Evolutionary conservation across 2,113 vertebrate genomes (phyloP).

Genomic region (Pelodiscus sinensis): DNA sequence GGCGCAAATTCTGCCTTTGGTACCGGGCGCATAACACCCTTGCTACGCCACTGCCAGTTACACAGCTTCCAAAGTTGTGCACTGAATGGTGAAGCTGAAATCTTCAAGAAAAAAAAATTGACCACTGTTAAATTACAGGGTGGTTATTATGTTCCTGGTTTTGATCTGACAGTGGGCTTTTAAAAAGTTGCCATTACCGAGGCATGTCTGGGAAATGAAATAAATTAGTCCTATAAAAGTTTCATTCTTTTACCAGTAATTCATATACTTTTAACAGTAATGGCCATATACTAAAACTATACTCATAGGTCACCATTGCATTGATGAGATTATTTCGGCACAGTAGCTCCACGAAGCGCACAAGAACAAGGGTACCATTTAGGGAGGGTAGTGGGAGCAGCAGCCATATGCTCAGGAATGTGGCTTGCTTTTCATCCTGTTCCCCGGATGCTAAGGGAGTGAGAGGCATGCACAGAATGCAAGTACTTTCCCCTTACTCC

Average conservation of each 20-base stretch:
- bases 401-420: too few species aligned
- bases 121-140: not conserved
- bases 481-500: too few species aligned
- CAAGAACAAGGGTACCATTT: not conserved
- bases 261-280: not conserved
- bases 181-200: conserved; percentile 38
- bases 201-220: conserved; percentile 52
- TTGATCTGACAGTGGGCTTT: conserved; percentile 29
- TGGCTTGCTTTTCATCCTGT: too few species aligned
- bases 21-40: too few species aligned
- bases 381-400: too few species aligned
- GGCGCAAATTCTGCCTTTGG: too few species aligned
- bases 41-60: not conserved
- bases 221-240: conserved; percentile 51
- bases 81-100: not conserved
- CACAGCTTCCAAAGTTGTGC: not conserved
- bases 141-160: not conserved
- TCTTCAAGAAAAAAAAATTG: not conserved
- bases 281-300: not conserved
- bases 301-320: conserved; percentile 48
- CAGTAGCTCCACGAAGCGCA: not conserved
- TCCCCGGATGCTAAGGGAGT: too few species aligned
- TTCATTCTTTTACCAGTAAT: conserved; percentile 57
- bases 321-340: conserved; percentile 33
- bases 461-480: too few species aligned